Percentiles rank a stretch among this genome's conserved stretches.
Evolutionary conservation across 2,888 invertebrate genomes (phyloP).

Genomic region (Caenorhabditis virilis): DNA sequence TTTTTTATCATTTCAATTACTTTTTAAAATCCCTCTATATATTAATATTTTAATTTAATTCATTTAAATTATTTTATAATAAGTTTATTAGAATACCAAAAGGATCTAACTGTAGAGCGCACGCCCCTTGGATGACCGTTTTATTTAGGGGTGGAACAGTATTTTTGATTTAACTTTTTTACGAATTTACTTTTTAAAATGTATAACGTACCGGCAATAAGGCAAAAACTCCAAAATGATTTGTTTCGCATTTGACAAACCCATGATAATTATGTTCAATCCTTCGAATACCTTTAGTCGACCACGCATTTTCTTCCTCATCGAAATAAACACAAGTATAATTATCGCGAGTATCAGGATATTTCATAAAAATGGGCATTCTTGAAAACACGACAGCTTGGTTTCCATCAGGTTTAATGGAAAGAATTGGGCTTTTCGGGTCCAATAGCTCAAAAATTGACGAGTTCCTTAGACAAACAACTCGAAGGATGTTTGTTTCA

Average conservation of each 20-base stretch:
- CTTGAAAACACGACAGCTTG: conserved; percentile 32
- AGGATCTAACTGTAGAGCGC: no score
- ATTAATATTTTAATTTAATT: no score
- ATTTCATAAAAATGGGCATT: conserved; percentile 52
- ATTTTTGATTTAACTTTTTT: no score
- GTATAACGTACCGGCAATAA: no score
- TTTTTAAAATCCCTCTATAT: no score
- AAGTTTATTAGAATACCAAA: no score
- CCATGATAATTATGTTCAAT: conserved; percentile 47
- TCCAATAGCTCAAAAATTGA: conserved; percentile 44
- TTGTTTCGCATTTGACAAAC: conserved; percentile 61
- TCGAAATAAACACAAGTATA: conserved; percentile 66
- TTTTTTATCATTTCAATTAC: no score
- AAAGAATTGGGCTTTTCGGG: conserved; percentile 50
- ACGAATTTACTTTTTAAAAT: no score
- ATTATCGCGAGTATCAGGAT: conserved; percentile 47
- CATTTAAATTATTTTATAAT: no score
- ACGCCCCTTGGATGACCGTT: no score
- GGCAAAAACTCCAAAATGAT: conserved; percentile 60
- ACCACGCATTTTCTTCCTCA: conserved; percentile 60
- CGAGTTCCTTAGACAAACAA: conserved; percentile 46
- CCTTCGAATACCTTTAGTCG: conserved; percentile 57
- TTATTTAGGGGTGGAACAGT: no score
- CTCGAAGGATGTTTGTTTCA: conserved; percentile 32
- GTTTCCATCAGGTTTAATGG: conserved; percentile 44